These are phyloP conservation scores for Hydropotes inermis DNA, from an alignment of 2,113 vertebrate species.

Conservation along the genomic window DNA sequence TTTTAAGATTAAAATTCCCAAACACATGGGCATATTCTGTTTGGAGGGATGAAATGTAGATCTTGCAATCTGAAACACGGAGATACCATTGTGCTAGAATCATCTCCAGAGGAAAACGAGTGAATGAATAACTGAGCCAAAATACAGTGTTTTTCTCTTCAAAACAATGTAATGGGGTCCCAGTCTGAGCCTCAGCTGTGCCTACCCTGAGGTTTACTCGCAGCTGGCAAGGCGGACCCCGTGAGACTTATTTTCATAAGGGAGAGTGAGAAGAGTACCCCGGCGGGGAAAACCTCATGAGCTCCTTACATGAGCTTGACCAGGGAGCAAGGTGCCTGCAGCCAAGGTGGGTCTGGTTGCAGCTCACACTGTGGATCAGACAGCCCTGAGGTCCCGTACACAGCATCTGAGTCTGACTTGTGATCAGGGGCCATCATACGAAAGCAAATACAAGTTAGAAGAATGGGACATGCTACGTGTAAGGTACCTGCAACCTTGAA, in stretches of 20 bases:
- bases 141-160: not conserved
- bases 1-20: not conserved
- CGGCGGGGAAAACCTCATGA: not conserved
- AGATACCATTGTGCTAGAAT: not conserved
- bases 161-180: not conserved
- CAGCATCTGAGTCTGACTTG: not conserved
- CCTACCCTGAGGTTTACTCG: not conserved
- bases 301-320: not conserved
- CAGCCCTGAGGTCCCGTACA: not conserved
- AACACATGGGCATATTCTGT: not conserved
- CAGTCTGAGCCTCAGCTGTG: not conserved
- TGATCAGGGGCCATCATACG: not conserved
- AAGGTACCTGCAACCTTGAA: rapidly evolving
- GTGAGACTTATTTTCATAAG: not conserved
- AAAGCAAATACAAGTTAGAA: not conserved
- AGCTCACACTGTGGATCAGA: not conserved
- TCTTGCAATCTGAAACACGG: not conserved
- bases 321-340: not conserved
- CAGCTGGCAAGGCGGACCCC: not conserved
- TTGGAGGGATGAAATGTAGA: not conserved
- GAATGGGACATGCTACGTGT: not conserved
- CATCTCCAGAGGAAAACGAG: not conserved
- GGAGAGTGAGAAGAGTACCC: not conserved
- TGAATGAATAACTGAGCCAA: not conserved
- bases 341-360: not conserved